These are phyloP conservation scores for Garrulus glandarius DNA, from an alignment of 2,797 vertebrate species.

Conservation along the genomic window DNA sequence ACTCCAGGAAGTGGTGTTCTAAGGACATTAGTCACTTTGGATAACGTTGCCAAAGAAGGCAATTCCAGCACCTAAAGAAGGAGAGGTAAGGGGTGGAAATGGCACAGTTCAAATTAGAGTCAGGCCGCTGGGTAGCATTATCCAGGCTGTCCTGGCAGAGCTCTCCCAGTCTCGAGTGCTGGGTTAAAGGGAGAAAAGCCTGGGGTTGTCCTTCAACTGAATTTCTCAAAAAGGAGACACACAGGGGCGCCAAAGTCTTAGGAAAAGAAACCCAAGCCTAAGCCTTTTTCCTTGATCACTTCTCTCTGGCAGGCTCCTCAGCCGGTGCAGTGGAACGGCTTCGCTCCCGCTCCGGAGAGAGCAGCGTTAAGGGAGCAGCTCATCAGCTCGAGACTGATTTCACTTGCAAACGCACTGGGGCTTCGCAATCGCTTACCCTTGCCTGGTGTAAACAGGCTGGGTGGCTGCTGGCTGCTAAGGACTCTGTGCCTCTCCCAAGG, in stretches of 20 bases:
- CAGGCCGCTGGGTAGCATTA: too few species aligned
- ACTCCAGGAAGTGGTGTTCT: neutral
- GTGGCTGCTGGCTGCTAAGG: neutral
- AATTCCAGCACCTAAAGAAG: neutral
- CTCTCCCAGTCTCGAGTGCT: neutral
- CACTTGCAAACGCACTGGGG: neutral
- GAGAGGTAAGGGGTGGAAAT: neutral
- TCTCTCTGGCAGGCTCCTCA: neutral
- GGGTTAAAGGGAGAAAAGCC: neutral
- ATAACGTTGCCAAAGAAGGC: neutral
- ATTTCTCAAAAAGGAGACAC: conserved; percentile 32
- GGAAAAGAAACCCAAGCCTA: neutral
- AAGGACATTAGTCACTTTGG: neutral
- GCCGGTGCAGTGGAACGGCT: neutral
- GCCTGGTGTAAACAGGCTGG: neutral
- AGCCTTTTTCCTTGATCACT: neutral
- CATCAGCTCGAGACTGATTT: neutral
- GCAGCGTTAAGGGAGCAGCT: neutral
- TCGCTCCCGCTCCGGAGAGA: neutral
- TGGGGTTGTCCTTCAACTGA: neutral
- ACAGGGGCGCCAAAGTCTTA: conserved; percentile 73
- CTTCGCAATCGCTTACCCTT: neutral
- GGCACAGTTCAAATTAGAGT: neutral
- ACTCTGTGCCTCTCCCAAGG: neutral
- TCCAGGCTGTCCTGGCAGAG: neutral